phyloP scores from a whole-genome alignment of 1,140 invertebrate species.

The Mylabris phalerata region DNA sequence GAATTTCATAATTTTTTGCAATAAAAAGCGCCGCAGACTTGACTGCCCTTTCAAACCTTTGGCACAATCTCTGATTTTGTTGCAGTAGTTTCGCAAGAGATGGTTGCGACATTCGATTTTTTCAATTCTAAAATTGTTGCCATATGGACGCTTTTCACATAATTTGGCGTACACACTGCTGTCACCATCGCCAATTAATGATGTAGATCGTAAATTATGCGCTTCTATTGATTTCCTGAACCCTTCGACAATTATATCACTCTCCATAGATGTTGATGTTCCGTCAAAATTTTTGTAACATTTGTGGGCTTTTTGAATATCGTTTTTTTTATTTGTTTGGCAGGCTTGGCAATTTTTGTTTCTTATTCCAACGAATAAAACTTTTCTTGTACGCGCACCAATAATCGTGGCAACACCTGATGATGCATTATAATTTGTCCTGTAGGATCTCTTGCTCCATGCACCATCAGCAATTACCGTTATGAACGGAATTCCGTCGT shows the following conservation, averaged over 20 bases:
- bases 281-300: not conserved
- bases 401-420: slow-evolving; percentile 33
- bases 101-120: slow-evolving; percentile 36
- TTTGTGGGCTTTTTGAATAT: not conserved
- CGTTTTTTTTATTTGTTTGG: slow-evolving; percentile 27
- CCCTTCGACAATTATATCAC: slow-evolving; percentile 1
- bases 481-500: slow-evolving; percentile 24
- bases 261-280: not conserved
- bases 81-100: too few relatives aligned
- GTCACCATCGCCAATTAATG: slow-evolving; percentile 32
- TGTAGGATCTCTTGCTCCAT: slow-evolving; percentile 30
- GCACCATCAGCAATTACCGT: slow-evolving; percentile 29
- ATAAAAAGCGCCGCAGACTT: too few relatives aligned
- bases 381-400: slow-evolving; percentile 33
- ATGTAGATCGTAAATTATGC: not conserved
- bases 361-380: slow-evolving; percentile 33
- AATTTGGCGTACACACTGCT: slow-evolving; percentile 31
- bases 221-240: not conserved
- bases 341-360: slow-evolving; percentile 36
- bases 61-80: slow-evolving; percentile 3
- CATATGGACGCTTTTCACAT: slow-evolving; percentile 8
- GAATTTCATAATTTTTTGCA: too few relatives aligned
- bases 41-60: too few relatives aligned
- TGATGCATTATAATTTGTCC: slow-evolving; percentile 26
- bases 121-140: slow-evolving; percentile 28